Evolutionary conservation across 2,888 invertebrate species (phyloP).

Genomic region (Chalcosyrphus nemorum): DNA sequence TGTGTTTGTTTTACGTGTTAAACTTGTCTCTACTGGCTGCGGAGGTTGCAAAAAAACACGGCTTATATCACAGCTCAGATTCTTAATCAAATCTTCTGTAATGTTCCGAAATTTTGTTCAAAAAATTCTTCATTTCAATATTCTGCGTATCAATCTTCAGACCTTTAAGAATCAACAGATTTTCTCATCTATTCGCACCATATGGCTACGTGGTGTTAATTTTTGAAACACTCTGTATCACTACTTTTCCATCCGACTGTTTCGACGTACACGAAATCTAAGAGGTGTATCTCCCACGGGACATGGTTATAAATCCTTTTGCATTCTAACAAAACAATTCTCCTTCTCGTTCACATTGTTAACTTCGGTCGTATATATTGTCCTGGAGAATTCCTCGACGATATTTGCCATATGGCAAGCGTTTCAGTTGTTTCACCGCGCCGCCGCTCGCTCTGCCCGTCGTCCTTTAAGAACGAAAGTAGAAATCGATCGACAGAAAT

Average conservation of each 20-base stretch:
- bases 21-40: too few relatives aligned
- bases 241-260: conserved; percentile 20
- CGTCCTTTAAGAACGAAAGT: neutral
- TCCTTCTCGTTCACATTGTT: conserved; percentile 59
- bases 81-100: too few relatives aligned
- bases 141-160: too few relatives aligned
- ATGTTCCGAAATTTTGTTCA: too few relatives aligned
- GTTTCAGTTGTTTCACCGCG: conserved; percentile 23
- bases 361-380: conserved; percentile 59
- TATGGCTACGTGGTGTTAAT: too few relatives aligned
- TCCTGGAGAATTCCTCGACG: conserved; percentile 26
- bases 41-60: too few relatives aligned
- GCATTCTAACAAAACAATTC: conserved; percentile 69
- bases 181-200: too few relatives aligned
- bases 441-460: neutral
- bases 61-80: too few relatives aligned
- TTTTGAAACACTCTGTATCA: too few relatives aligned
- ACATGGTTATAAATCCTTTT: conserved; percentile 62
- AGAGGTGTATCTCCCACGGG: conserved; percentile 65
- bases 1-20: too few relatives aligned
- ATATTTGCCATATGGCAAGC: conserved; percentile 63
- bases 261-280: conserved; percentile 6
- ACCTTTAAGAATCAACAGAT: too few relatives aligned
- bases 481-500: conserved; percentile 67
- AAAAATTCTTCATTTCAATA: too few relatives aligned